These are phyloP conservation scores for Tokudaia muenninki DNA, from an alignment of 2,797 vertebrate species.

Conservation along the genomic window DNA sequence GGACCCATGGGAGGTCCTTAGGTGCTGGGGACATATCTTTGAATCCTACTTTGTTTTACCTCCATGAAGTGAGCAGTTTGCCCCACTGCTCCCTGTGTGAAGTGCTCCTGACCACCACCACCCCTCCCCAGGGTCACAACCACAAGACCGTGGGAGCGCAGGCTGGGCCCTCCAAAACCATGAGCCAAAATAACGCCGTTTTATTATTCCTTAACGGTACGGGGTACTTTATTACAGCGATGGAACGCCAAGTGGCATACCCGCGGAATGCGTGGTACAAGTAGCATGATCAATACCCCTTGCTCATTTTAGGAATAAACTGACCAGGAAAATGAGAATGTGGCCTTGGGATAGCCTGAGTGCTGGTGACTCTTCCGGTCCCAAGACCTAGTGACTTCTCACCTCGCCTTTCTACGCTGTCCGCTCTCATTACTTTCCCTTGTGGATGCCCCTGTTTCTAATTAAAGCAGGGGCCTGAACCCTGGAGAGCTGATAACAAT, in stretches of 20 bases:
- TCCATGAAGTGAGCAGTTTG: not conserved
- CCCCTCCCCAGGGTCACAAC: not conserved
- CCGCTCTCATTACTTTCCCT: conserved; percentile 84
- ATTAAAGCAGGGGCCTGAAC: conserved; percentile 88
- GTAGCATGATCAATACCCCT: not conserved
- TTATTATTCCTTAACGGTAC: not conserved
- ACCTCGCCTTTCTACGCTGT: conserved; percentile 74
- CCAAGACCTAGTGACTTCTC: conserved; percentile 67
- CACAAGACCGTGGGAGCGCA: too few species aligned
- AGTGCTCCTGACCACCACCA: not conserved
- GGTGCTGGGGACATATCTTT: not conserved
- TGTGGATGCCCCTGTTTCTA: conserved; percentile 90
- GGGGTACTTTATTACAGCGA: not conserved
- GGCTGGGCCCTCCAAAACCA: not conserved
- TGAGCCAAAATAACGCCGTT: not conserved
- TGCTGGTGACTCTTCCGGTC: not conserved
- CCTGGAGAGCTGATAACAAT: conserved; percentile 88
- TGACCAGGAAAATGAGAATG: not conserved
- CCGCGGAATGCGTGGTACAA: not conserved
- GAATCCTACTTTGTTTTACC: not conserved
- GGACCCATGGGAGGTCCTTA: not conserved
- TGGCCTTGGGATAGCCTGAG: not conserved
- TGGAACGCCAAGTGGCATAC: not conserved
- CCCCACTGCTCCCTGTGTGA: too few species aligned
- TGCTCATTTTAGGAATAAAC: not conserved